Conservation (phyloP, 1,140 invertebrate genomes). For the Matsumurasca onukii region DNA sequence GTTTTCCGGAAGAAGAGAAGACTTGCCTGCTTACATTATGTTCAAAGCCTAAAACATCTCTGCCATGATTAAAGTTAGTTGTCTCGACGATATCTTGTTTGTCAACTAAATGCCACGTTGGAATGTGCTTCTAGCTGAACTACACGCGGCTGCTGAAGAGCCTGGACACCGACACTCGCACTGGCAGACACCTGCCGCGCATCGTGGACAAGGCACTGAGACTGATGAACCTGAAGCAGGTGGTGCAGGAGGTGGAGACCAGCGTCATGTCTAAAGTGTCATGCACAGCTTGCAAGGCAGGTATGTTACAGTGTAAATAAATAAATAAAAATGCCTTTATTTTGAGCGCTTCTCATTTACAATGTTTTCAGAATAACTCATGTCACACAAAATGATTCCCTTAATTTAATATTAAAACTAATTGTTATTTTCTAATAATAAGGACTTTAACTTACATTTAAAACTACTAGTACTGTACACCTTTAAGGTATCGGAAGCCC, state of each 20-base stretch:
- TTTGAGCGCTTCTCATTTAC: too few relatives aligned
- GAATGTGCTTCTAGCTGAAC: constrained; percentile 42
- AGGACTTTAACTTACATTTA: too few relatives aligned
- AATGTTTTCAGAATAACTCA: constrained; percentile 9
- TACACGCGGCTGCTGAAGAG: constrained; percentile 66
- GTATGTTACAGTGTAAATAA: constrained; percentile 50
- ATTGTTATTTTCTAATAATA: too few relatives aligned
- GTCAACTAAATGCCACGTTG: neutral
- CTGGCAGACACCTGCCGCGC: constrained; percentile 63
- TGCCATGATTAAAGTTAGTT: neutral
- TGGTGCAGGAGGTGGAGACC: constrained; percentile 83
- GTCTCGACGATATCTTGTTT: neutral
- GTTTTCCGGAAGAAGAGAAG: neutral
- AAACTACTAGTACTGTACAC: too few relatives aligned
- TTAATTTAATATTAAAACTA: too few relatives aligned
- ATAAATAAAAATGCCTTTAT: constrained; percentile 4
- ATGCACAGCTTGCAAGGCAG: constrained; percentile 88
- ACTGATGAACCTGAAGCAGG: constrained; percentile 78
- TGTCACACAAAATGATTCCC: neutral
- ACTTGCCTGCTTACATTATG: neutral
- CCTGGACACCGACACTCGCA: constrained; percentile 49
- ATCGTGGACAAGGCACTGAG: constrained; percentile 81
- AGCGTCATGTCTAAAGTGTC: constrained; percentile 89
- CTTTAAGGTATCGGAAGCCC: too few relatives aligned
- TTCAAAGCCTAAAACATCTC: neutral